Percentiles rank a stretch among this genome's conserved stretches.
Evolutionary conservation across 1,140 invertebrate genomes (phyloP).

Genomic region (Drosophila gunungcola): DNA sequence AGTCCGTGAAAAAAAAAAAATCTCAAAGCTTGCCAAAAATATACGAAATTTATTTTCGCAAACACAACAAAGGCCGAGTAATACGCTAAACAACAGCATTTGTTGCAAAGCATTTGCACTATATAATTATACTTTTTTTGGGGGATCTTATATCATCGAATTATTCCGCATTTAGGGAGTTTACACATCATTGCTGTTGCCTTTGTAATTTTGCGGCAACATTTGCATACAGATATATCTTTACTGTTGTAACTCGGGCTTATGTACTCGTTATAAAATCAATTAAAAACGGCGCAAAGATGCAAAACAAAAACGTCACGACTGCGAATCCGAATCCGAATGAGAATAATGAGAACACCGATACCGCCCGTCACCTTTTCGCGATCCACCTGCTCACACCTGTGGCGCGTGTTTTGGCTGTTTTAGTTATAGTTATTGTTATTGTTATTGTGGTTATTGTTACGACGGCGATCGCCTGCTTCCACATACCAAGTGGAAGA

Average conservation of each 20-base stretch:
- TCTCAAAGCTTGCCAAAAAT: slow-evolving; percentile 49
- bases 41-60: slow-evolving; percentile 29
- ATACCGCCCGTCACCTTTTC: slow-evolving; percentile 5
- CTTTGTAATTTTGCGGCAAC: slow-evolving; percentile 8
- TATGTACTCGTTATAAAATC: slow-evolving; percentile 45
- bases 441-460: slow-evolving; percentile 18
- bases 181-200: not conserved
- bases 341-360: slow-evolving; percentile 52
- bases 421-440: slow-evolving; percentile 13
- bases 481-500: slow-evolving; percentile 32
- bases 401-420: slow-evolving; percentile 59
- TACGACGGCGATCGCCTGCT: slow-evolving; percentile 17
- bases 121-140: slow-evolving; percentile 17
- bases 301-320: slow-evolving; percentile 40
- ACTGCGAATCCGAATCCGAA: slow-evolving; percentile 28
- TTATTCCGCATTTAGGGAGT: not conserved
- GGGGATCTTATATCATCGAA: slow-evolving; percentile 1
- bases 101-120: slow-evolving; percentile 18
- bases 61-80: slow-evolving; percentile 33
- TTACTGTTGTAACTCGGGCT: slow-evolving; percentile 27
- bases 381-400: slow-evolving; percentile 53
- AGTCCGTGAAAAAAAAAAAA: slow-evolving; percentile 9
- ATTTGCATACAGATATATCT: slow-evolving; percentile 10
- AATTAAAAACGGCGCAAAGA: slow-evolving; percentile 52
- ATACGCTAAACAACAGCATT: slow-evolving; percentile 9